Evolutionary conservation across 2,888 invertebrate species (phyloP).

Genomic region (Dryobotodes eremita): DNA sequence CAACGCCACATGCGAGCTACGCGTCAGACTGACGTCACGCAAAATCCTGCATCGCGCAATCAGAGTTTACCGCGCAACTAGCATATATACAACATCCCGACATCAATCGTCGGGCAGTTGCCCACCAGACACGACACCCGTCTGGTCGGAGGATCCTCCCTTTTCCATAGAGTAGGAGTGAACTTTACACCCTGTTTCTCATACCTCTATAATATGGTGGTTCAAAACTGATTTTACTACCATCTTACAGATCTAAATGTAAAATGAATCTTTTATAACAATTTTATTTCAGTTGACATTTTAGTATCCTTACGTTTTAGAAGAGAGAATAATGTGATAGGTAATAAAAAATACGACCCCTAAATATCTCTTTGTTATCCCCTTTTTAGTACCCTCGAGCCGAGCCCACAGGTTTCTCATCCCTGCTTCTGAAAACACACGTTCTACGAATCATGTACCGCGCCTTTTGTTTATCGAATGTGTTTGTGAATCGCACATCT

Average conservation of each 20-base stretch:
- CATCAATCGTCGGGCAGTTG: no score
- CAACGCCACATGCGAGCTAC: no score
- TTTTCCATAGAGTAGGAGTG: no score
- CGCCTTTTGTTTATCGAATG: constrained; percentile 25
- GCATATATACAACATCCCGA: no score
- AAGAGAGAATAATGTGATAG: constrained; percentile 47
- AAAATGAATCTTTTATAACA: constrained; percentile 14
- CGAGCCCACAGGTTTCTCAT: constrained; percentile 6
- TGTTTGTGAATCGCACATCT: constrained; percentile 10
- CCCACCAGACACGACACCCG: no score
- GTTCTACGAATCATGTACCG: not conserved
- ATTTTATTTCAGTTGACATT: constrained; percentile 54
- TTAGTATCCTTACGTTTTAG: constrained; percentile 38
- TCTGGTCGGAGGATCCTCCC: no score
- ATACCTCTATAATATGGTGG: no score
- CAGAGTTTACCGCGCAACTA: no score
- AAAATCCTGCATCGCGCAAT: no score
- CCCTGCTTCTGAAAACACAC: constrained; percentile 16
- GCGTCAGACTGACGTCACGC: no score
- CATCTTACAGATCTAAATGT: not conserved
- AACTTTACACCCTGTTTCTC: no score
- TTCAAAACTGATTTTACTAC: constrained; percentile 9
- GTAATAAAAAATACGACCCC: constrained; percentile 53
- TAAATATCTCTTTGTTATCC: constrained; percentile 56
- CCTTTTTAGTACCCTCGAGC: constrained; percentile 31